Evolutionary conservation across 2,797 vertebrate species (phyloP).

Genomic region (Danio tinwini): DNA sequence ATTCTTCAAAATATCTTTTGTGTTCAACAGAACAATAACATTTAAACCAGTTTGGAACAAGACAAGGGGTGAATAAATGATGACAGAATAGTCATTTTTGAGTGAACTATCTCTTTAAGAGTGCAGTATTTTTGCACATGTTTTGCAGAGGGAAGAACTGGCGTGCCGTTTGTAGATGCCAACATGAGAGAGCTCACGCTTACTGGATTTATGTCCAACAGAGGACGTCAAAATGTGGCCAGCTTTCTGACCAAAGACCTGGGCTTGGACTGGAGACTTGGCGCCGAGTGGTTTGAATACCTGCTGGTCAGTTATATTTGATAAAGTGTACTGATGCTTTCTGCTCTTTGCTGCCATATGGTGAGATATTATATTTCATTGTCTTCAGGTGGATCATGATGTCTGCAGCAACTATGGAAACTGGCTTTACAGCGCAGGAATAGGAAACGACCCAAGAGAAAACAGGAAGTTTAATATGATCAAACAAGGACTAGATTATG

Average conservation of each 20-base stretch:
- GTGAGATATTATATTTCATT: background rate
- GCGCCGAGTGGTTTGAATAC: slow-evolving; percentile 86
- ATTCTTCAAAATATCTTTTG: too few species aligned
- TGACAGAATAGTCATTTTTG: too few species aligned
- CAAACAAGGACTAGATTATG: slow-evolving; percentile 85
- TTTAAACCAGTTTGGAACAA: too few species aligned
- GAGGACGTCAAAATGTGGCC: slow-evolving; percentile 85
- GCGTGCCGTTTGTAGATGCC: slow-evolving; percentile 86
- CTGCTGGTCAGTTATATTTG: slow-evolving; percentile 74
- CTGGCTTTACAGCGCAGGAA: slow-evolving; percentile 84
- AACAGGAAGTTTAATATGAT: slow-evolving; percentile 88
- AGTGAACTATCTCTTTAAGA: background rate
- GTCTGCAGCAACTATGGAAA: slow-evolving; percentile 87
- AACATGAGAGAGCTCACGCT: slow-evolving; percentile 84
- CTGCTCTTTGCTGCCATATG: background rate
- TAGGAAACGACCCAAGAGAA: slow-evolving; percentile 85
- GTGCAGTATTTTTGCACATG: background rate
- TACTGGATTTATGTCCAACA: slow-evolving; percentile 87
- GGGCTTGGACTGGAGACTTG: slow-evolving; percentile 87
- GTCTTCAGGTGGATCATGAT: slow-evolving; percentile 80
- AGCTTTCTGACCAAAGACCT: slow-evolving; percentile 89
- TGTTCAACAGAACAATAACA: too few species aligned
- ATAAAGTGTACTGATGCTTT: background rate
- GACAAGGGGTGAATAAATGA: too few species aligned
- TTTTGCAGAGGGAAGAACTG: slow-evolving; percentile 79